Conservation (phyloP, 2,888 invertebrate genomes). For the Chrysodeixis includens region DNA sequence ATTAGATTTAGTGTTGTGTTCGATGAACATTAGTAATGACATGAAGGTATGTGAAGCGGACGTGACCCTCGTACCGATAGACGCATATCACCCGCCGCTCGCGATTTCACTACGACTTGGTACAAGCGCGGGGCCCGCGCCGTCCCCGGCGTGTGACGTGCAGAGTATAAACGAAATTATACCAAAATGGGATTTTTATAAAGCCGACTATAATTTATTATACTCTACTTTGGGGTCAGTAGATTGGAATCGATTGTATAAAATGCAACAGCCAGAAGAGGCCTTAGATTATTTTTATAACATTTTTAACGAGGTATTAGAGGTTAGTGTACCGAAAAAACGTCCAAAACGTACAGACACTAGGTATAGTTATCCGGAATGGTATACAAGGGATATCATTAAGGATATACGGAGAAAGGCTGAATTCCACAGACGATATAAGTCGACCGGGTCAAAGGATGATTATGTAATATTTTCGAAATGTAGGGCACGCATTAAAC, state of each 20-base stretch:
- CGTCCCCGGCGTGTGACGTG: neutral
- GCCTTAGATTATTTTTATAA: slow-evolving; percentile 12
- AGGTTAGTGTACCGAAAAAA: slow-evolving; percentile 14
- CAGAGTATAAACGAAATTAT: neutral
- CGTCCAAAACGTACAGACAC: neutral
- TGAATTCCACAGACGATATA: slow-evolving; percentile 4
- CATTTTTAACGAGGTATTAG: slow-evolving; percentile 1
- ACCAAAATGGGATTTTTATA: slow-evolving; percentile 12
- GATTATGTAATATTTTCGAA: slow-evolving; percentile 19
- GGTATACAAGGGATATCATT: slow-evolving; percentile 11
- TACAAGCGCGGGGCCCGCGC: neutral
- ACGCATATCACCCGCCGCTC: slow-evolving; percentile 16
- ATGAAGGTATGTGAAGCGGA: slow-evolving; percentile 5
- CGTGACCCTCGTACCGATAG: slow-evolving; percentile 3
- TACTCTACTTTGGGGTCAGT: neutral
- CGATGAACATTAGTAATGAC: neutral
- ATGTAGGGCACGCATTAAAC: slow-evolving; percentile 24
- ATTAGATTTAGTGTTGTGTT: slow-evolving; percentile 19
- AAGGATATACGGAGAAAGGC: slow-evolving; percentile 7
- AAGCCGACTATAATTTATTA: slow-evolving; percentile 8
- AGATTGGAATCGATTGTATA: slow-evolving; percentile 11
- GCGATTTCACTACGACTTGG: neutral
- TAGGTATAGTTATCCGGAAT: slow-evolving; percentile 10
- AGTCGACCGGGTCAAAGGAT: neutral
- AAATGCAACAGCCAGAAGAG: slow-evolving; percentile 10